Conservation (phyloP, 2,797 vertebrate species). For the Moxostoma hubbsi region DNA sequence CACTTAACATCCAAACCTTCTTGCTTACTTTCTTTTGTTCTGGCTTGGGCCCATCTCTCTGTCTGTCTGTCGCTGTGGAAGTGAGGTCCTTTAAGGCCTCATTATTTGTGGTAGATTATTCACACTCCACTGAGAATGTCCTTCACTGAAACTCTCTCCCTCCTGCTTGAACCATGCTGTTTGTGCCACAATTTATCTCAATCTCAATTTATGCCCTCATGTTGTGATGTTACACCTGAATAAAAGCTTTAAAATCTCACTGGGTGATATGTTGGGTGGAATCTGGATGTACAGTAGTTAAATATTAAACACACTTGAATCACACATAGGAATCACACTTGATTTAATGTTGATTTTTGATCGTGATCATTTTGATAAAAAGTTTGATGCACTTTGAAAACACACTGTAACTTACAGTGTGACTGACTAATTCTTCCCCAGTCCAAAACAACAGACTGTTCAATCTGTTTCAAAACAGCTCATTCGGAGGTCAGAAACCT, state of each 20-base stretch:
- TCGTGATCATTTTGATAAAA: too few relatives aligned
- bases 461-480: too few relatives aligned
- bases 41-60: background rate
- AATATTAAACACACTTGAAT: too few relatives aligned
- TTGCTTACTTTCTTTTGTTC: background rate
- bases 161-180: background rate
- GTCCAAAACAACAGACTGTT: too few relatives aligned
- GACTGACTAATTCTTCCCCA: too few relatives aligned
- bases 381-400: too few relatives aligned
- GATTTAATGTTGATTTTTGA: background rate
- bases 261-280: background rate
- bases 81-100: conserved; percentile 45
- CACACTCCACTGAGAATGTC: conserved; percentile 24
- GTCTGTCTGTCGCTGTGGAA: conserved; percentile 25
- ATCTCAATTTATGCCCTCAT: background rate
- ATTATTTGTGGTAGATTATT: conserved; percentile 42
- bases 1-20: background rate
- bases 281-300: background rate
- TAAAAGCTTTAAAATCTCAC: background rate
- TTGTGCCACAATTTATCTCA: background rate
- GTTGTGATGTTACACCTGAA: background rate
- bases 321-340: background rate
- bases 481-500: too few relatives aligned
- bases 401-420: too few relatives aligned
- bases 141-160: conserved; percentile 9